A percentile compares a stretch with the other conserved stretches of the same genome.
phyloP scores from a whole-genome alignment of 2,888 invertebrate species.

The Atethmia centrago region DNA sequence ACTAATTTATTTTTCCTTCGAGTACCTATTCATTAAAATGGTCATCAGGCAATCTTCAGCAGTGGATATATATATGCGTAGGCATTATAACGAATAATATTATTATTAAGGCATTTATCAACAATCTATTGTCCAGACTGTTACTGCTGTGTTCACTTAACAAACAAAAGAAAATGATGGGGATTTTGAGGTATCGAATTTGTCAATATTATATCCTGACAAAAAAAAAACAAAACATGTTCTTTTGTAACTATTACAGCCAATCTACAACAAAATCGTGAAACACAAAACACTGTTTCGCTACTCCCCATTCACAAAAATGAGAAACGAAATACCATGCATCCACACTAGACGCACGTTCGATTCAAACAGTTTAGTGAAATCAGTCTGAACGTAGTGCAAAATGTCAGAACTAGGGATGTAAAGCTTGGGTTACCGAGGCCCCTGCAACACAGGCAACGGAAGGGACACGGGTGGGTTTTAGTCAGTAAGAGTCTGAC shows the following conservation, averaged over 20 bases:
- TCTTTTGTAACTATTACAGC: constrained; percentile 3
- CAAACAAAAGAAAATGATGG: not conserved
- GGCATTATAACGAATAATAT: not conserved
- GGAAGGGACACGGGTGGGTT: too few relatives aligned
- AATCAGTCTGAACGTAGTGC: constrained; percentile 36
- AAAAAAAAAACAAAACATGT: not conserved
- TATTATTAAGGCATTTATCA: not conserved
- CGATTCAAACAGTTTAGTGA: constrained; percentile 48
- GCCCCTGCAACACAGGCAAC: too few relatives aligned
- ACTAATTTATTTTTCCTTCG: not conserved
- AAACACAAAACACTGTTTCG: not conserved
- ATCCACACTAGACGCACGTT: constrained; percentile 24
- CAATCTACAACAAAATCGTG: not conserved
- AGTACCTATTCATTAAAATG: not conserved
- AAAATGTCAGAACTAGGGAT: constrained; percentile 20
- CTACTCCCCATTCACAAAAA: constrained; percentile 13
- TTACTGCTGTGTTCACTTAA: too few relatives aligned
- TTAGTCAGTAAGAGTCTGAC: too few relatives aligned
- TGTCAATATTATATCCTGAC: not conserved
- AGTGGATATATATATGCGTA: too few relatives aligned
- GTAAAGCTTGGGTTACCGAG: too few relatives aligned
- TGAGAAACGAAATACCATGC: constrained; percentile 18
- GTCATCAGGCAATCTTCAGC: not conserved
- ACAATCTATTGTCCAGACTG: not conserved
- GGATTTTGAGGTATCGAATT: not conserved